These are phyloP conservation scores for Nymphalis c-album DNA, from an alignment of 2,888 invertebrate genomes.

Conservation along the genomic window DNA sequence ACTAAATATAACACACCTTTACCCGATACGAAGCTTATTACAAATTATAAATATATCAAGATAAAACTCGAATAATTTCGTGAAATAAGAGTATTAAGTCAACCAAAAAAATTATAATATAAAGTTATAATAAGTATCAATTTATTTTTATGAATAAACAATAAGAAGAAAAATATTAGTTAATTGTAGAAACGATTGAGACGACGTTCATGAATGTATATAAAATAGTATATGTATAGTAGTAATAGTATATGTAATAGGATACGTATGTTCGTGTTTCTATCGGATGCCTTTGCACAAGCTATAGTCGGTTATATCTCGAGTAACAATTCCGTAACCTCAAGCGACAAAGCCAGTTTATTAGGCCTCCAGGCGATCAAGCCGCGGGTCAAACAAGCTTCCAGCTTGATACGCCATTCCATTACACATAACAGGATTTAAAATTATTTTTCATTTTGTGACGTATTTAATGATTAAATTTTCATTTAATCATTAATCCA, in stretches of 20 bases:
- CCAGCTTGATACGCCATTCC: conserved; percentile 15
- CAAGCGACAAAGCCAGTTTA: conserved; percentile 23
- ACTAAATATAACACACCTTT: too few species aligned
- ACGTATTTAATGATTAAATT: not conserved
- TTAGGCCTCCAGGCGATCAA: conserved; percentile 23
- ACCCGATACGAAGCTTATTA: too few species aligned
- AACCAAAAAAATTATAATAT: too few species aligned
- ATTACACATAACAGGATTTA: conserved; percentile 18
- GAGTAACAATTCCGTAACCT: conserved; percentile 21
- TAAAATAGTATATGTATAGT: not conserved
- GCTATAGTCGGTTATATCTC: conserved; percentile 11
- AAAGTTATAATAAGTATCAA: too few species aligned
- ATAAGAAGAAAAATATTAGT: too few species aligned
- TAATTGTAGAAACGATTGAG: too few species aligned
- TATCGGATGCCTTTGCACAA: not conserved
- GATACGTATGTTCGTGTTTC: not conserved
- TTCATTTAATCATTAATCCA: not conserved
- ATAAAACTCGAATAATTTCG: too few species aligned
- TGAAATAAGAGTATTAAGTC: too few species aligned
- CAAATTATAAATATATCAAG: too few species aligned
- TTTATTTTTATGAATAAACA: too few species aligned
- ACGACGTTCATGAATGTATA: too few species aligned
- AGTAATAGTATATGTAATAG: not conserved
- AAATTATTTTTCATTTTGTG: conserved; percentile 9
- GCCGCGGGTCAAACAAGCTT: conserved; percentile 17